These are phyloP conservation scores for Tanypteryx hageni DNA, from an alignment of 2,888 invertebrate genomes.

Conservation along the genomic window DNA sequence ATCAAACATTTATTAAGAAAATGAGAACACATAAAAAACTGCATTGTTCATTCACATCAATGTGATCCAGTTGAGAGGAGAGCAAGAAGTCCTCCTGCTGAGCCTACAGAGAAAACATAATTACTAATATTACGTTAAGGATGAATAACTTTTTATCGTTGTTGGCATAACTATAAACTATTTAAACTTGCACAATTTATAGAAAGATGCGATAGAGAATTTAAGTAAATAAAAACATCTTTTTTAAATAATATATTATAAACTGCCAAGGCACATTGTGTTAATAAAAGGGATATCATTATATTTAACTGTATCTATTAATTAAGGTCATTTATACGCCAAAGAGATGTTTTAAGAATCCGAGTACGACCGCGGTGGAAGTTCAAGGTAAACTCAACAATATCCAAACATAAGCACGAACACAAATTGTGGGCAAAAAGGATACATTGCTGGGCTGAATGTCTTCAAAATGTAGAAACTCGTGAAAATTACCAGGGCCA, in stretches of 20 bases:
- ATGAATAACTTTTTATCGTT: slow-evolving; percentile 66
- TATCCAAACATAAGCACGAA: neutral
- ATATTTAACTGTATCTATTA: no score
- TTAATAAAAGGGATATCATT: no score
- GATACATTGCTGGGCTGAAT: slow-evolving; percentile 91
- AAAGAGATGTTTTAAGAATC: neutral
- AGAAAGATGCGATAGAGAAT: no score
- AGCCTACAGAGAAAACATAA: slow-evolving; percentile 93
- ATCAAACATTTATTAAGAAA: slow-evolving; percentile 27
- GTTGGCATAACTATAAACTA: no score
- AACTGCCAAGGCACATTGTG: no score
- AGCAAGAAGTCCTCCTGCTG: slow-evolving; percentile 93
- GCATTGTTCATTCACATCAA: slow-evolving; percentile 73
- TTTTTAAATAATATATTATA: no score
- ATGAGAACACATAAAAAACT: neutral
- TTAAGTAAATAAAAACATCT: no score
- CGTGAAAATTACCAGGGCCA: slow-evolving; percentile 93
- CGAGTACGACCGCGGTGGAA: neutral
- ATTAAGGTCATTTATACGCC: no score
- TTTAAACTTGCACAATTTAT: no score
- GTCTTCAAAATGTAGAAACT: slow-evolving; percentile 96
- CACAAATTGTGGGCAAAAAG: slow-evolving; percentile 74
- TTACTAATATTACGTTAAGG: slow-evolving; percentile 79
- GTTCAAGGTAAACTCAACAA: neutral
- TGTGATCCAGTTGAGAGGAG: slow-evolving; percentile 95